Evolutionary conservation across 2,888 invertebrate genomes (phyloP), one percentile per base, ranked within the genome.

Genomic region (Rotaria sp.): DNA sequence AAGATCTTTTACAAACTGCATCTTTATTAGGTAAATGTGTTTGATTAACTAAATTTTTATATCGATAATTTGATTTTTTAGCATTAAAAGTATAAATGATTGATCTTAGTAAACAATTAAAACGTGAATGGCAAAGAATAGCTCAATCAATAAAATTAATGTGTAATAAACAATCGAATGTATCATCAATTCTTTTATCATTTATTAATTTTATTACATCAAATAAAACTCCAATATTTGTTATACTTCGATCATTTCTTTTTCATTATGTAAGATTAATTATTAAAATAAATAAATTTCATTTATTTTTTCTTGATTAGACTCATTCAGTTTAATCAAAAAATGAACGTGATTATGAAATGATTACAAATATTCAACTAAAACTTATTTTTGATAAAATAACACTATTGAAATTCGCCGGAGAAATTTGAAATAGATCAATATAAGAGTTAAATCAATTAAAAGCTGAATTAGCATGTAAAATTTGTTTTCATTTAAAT

Each of bases 161-260:
- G n/a, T 80, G 80, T n/a, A 45, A 41, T n/a, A 80, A 80, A 80
- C 80, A 80, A 45, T 5, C 80, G 0, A 45, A 80, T n/a, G 15
- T 80, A n/a, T 80, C 80, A n/a, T 35, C 80, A 26, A 80, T 10
- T 38, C n/a, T 80, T 15, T 21, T 80, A 13, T 80, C 80, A 91
- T 99, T 98, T 90, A 92, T 99, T 87, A 97, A 99, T 90, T 97
- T 98, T 91, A 94, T 97, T 4, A 96, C 97, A 55, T 96, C 96
- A 0, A 94, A 96, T 90, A 93, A 97, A 67, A 96, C 96, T 0
- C 96, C 97, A 0, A 93, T 97, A 4, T 97, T 95, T 90, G 94
- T 97, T 88, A 93, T 96, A 88, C 93, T 97, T 90, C 94, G 95
- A 90, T 97, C 97, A 5, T 96, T 96, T 89, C 96, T 98, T 87